Base-by-base conservation (phyloP, 2,888 invertebrate genomes). In the Gisinianus flammeolus region DNA sequence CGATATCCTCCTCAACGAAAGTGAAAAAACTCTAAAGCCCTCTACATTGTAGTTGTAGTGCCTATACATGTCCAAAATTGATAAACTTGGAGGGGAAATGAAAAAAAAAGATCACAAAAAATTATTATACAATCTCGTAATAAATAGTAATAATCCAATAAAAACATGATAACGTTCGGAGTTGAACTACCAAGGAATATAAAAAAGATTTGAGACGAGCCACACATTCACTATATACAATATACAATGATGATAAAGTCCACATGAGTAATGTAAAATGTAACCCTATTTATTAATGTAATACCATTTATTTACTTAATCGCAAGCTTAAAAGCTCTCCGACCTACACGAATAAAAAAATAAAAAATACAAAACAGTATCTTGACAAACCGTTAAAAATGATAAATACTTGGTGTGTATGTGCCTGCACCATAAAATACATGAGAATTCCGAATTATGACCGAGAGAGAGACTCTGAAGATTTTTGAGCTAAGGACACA, bases 201-300 rank as follows among this genome's bases (percentile, higher is more conserved):
- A 33, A 31, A 26, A 30, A 67, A 30, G 67, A 31, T 24, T 2
- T 6, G 19, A 2, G 3, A 16, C 19, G 6, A 4, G 22, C 22
- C 28, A 16, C 28, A 26, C 12, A 62, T 16, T 28, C 28, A 28
- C 4, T 10, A 5, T 24, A 10, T 12, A 26, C 24, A 62, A 16
- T 3, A 62, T 0, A 28, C 5, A 62, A 62, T 62, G 26, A 24
- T 62, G 26, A 24, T 10, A 24, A 71, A 71, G 71, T 30, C 35
- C 33, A 1, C 26, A 16, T 28, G 52, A 74, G 26, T 64, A 74
- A 74, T 74, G 74, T 52, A 74, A 66, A 74, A 74, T 74, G 74
- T 52, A 74, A 66, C 66, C 66, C 74, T 28, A 74, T 74, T 74
- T 74, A 44, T 64, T 74, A 64, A 30, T 72, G 56, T 31, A 30